A percentile compares a stretch with the other conserved stretches of the same genome.
Evolutionary conservation across 2,797 vertebrate species (phyloP).

Genomic region (Crypturellus tataupa): DNA sequence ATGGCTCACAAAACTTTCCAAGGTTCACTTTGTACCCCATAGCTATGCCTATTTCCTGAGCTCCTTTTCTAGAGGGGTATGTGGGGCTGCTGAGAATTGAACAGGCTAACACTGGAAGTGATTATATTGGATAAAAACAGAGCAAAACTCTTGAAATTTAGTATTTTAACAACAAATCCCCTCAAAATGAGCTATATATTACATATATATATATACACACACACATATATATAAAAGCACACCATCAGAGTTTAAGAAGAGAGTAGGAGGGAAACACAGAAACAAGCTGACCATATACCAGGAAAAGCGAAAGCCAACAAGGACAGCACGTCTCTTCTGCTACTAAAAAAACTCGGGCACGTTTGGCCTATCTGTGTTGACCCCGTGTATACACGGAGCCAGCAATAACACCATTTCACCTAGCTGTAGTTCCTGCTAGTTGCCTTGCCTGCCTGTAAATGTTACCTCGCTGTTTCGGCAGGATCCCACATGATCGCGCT

Average conservation of each 20-base stretch:
- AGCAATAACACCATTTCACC: constrained; percentile 60
- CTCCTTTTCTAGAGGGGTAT: background rate
- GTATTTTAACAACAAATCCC: background rate
- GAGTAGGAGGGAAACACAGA: background rate
- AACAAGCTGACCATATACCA: background rate
- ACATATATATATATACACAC: no score
- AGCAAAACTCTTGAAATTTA: background rate
- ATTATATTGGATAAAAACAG: background rate
- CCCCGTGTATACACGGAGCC: background rate
- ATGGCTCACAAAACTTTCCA: fast-evolving
- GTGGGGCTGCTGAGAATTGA: background rate
- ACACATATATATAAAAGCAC: no score
- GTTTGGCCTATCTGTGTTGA: background rate
- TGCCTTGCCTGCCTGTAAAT: constrained; percentile 50
- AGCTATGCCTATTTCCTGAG: background rate
- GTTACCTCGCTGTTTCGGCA: background rate
- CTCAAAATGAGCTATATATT: background rate
- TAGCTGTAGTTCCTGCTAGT: constrained; percentile 3
- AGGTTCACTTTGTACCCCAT: background rate
- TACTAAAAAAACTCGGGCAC: constrained; percentile 10
- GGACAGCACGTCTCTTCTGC: background rate
- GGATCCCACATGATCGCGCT: background rate
- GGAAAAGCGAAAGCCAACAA: background rate
- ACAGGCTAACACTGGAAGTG: background rate
- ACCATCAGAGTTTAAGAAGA: background rate